phyloP scores from a whole-genome alignment of 2,113 vertebrate genomes.

The Mesembrinibis cayennensis region DNA sequence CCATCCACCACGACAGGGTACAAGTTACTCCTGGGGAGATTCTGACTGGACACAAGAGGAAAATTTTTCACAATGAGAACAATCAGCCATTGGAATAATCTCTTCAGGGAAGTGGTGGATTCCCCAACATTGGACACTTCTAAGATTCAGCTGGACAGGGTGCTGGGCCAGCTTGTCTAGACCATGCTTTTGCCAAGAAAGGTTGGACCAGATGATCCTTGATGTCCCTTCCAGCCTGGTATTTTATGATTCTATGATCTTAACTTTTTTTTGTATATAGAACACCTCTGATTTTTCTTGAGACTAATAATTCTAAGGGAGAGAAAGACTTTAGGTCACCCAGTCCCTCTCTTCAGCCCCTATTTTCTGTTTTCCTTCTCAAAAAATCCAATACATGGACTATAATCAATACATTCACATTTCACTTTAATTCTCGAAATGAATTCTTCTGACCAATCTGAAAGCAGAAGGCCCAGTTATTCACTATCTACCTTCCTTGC shows the following conservation, averaged over 20 bases:
- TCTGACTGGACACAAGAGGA: too few relatives aligned
- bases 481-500: not conserved
- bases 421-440: not conserved
- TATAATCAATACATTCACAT: not conserved
- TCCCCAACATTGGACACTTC: too few relatives aligned
- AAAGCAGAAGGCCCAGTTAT: not conserved
- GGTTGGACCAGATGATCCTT: too few relatives aligned
- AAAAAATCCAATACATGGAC: not conserved
- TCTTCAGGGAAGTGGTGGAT: too few relatives aligned
- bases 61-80: too few relatives aligned
- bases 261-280: not conserved
- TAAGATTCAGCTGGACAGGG: too few relatives aligned
- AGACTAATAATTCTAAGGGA: not conserved
- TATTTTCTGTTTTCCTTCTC: not conserved
- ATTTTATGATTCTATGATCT: not conserved
- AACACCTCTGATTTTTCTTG: not conserved
- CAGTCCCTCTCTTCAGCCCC: not conserved
- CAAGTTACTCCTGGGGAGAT: too few relatives aligned
- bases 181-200: too few relatives aligned
- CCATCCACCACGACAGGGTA: too few relatives aligned
- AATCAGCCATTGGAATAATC: too few relatives aligned
- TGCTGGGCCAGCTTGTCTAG: too few relatives aligned
- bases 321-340: not conserved
- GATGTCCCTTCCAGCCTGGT: too few relatives aligned
- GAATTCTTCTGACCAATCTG: not conserved